These are phyloP conservation scores for Pachliopta kotzebuea DNA, from an alignment of 2,888 invertebrate species.

Conservation along the genomic window DNA sequence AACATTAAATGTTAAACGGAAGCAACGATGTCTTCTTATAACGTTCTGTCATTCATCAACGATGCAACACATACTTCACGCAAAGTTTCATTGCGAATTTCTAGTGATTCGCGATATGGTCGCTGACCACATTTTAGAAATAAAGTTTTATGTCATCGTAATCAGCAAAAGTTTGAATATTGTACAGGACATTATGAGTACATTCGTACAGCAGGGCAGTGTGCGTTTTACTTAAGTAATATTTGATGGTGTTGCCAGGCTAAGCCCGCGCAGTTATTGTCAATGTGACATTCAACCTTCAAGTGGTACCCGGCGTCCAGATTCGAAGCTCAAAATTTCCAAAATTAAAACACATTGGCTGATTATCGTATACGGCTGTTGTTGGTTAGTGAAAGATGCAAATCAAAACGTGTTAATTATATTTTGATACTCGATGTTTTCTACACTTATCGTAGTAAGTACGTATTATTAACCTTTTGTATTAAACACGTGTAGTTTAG, in stretches of 20 bases:
- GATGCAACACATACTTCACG: slow-evolving; percentile 7
- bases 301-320: slow-evolving; percentile 56
- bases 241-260: slow-evolving; percentile 18
- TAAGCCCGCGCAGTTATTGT: slow-evolving; percentile 28
- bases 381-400: slow-evolving; percentile 78
- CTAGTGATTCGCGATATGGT: slow-evolving; percentile 20
- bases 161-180: slow-evolving; percentile 27
- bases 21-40: slow-evolving; percentile 11
- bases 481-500: slow-evolving; percentile 60
- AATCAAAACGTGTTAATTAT: slow-evolving; percentile 75
- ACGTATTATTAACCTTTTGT: slow-evolving; percentile 58
- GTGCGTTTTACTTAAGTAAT: slow-evolving; percentile 30
- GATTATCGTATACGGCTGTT: slow-evolving; percentile 79
- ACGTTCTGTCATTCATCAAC: slow-evolving; percentile 17
- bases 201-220: slow-evolving; percentile 31
- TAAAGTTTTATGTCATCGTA: slow-evolving; percentile 34
- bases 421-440: slow-evolving; percentile 80
- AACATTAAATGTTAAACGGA: slow-evolving; percentile 15
- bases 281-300: slow-evolving; percentile 53
- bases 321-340: slow-evolving; percentile 63
- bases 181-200: slow-evolving; percentile 29
- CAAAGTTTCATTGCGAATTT: slow-evolving; percentile 3
- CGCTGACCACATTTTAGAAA: slow-evolving; percentile 9
- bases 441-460: slow-evolving; percentile 71
- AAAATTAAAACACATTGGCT: slow-evolving; percentile 69